phyloP scores from a whole-genome alignment of 2,888 invertebrate species.

The Aphidius colemani region DNA sequence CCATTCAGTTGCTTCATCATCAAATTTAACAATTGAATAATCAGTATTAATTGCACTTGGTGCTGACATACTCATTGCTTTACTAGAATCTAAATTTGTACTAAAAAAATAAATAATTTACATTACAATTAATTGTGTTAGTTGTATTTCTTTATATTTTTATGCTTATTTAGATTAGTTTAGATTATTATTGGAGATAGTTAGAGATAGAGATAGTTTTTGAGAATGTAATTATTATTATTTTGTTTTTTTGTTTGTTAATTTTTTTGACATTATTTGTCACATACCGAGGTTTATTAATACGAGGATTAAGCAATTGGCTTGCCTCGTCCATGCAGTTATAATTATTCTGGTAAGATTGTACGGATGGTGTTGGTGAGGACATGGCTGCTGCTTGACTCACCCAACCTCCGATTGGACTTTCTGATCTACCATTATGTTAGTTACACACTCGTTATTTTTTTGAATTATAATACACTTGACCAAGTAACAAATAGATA shows the following conservation, averaged over 20 bases:
- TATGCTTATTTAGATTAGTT: not conserved
- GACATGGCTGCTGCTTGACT: slow-evolving; percentile 59
- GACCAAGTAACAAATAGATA: no score
- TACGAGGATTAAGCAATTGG: slow-evolving; percentile 54
- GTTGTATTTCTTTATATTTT: no score
- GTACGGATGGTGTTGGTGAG: slow-evolving; percentile 57
- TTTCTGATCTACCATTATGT: slow-evolving; percentile 56
- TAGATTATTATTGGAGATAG: not conserved
- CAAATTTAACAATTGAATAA: slow-evolving; percentile 73
- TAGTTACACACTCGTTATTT: slow-evolving; percentile 42
- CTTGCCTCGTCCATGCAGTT: slow-evolving; percentile 59
- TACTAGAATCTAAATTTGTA: slow-evolving; percentile 72
- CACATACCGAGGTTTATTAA: slow-evolving; percentile 52
- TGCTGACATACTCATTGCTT: slow-evolving; percentile 81
- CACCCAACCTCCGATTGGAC: slow-evolving; percentile 58
- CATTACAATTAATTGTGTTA: not conserved
- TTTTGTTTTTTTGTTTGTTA: not conserved
- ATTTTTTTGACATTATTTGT: not conserved
- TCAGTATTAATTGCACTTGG: slow-evolving; percentile 85
- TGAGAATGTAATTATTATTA: not conserved
- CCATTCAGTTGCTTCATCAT: slow-evolving; percentile 63
- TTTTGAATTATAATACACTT: no score
- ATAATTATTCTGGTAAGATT: slow-evolving; percentile 55
- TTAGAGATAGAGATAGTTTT: not conserved
- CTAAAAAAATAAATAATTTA: slow-evolving; percentile 49